Base-by-base conservation (phyloP, 2,888 invertebrate genomes). In the Callinectes sapidus region DNA sequence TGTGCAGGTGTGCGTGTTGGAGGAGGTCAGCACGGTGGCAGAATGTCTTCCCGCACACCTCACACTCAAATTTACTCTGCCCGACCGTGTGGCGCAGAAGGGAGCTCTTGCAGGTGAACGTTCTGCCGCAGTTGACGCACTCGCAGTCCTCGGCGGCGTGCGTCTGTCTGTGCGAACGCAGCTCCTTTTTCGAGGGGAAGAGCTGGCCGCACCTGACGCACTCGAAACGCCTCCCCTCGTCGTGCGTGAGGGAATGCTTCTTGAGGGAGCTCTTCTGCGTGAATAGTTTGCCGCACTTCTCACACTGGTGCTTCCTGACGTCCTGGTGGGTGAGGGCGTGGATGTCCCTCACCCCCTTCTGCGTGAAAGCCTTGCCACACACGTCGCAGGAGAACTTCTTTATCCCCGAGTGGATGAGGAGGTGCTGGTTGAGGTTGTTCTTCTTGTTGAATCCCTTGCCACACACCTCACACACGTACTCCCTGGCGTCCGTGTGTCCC, bases 231-330 rank as follows among this genome's bases (percentile, higher is more conserved):
- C 18, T 89, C 28, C n/a, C 32, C 8, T 89, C 89, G 6, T 89
- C 89, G 28, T 89, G 89, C 1, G 35, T 89, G 6, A 55, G 32
- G 54, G 54, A 54, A 10, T 89, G 89, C 14, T 61, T 54, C n/a
- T 48, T 61, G 71, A 93, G 55, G 39, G 92, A 88, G 48, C 81
- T 77, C 39, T 89, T 86, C 28, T 88, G 87, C 28, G 55, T 87
- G 96, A 98, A 98, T 61, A 98, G 97, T 96, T 98, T 98, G 95
- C 98, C 98, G 95, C 98, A 98, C 95, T 97, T 97, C 95, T 97
- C 96, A 95, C 98, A 98, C 95, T 98, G 98, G 95, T 97, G 98
- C 28, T 98, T 98, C 95, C 98, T 98, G 95, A 97, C 97, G 94
- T 98, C 98, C 94, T 97, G 97, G 96, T 98, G 98, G 96, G 87